These are phyloP conservation scores for Typhlichthys subterraneus DNA, from an alignment of 2,797 vertebrate species.

Conservation along the genomic window DNA sequence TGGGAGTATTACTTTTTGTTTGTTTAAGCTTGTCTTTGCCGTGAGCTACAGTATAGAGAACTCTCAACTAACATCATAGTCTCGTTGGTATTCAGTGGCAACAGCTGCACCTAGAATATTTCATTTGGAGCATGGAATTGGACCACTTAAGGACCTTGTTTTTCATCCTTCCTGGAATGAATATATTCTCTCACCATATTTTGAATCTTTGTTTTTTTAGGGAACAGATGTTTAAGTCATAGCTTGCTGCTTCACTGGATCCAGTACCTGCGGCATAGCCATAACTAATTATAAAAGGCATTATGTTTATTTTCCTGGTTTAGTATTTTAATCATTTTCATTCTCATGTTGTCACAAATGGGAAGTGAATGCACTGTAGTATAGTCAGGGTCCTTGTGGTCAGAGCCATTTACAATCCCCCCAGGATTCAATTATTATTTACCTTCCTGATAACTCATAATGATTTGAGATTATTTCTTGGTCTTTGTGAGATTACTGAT, in stretches of 20 bases:
- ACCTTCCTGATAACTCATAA: slow-evolving; percentile 15
- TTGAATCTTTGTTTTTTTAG: slow-evolving; percentile 1
- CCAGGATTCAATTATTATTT: slow-evolving; percentile 17
- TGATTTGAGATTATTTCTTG: slow-evolving; percentile 20
- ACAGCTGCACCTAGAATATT: slow-evolving; percentile 6
- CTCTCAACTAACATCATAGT: slow-evolving; percentile 4
- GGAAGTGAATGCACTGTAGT: no score
- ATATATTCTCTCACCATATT: slow-evolving; percentile 5
- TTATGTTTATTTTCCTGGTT: neutral
- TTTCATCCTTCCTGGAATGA: neutral
- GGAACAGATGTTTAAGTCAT: neutral
- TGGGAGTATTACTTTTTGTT: neutral
- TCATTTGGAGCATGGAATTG: slow-evolving; percentile 5
- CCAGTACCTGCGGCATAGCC: neutral
- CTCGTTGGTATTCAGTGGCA: slow-evolving; percentile 12
- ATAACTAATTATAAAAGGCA: no score
- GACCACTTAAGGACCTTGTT: slow-evolving; percentile 1
- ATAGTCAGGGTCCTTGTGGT: neutral
- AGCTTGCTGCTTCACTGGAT: slow-evolving; percentile 11
- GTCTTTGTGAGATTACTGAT: slow-evolving; percentile 19
- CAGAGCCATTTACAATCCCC: slow-evolving; percentile 2
- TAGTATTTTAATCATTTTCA: neutral
- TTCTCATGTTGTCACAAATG: neutral
- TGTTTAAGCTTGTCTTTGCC: slow-evolving; percentile 12
- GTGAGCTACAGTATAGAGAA: slow-evolving; percentile 15